Conservation (phyloP, 1,140 invertebrate genomes). For the Adoxophyes honmai region DNA sequence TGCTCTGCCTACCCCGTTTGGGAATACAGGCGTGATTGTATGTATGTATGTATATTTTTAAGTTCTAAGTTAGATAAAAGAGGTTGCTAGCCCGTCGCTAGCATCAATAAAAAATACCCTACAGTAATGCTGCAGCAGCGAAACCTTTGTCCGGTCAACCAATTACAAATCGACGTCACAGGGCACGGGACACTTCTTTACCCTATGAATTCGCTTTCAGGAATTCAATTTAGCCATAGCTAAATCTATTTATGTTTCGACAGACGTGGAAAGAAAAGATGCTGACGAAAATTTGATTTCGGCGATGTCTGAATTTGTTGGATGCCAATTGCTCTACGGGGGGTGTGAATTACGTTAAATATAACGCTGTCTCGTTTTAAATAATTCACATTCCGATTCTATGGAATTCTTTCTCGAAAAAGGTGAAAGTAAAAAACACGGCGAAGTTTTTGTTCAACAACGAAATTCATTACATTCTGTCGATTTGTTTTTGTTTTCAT, state of each 20-base stretch:
- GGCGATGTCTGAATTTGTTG: background rate
- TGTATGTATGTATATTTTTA: too few relatives aligned
- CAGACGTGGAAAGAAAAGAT: conserved; percentile 4
- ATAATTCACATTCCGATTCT: background rate
- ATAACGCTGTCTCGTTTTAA: background rate
- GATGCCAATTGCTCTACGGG: background rate
- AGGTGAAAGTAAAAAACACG: background rate
- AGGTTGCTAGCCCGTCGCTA: too few relatives aligned
- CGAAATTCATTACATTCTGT: background rate
- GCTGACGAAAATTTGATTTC: conserved; percentile 9
- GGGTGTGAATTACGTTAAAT: background rate
- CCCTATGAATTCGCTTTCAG: conserved; percentile 2
- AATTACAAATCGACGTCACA: background rate
- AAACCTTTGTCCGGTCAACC: background rate
- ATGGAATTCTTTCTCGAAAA: background rate
- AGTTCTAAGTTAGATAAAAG: too few relatives aligned
- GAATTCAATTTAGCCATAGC: conserved; percentile 6
- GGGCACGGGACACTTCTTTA: background rate
- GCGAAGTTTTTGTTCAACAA: background rate
- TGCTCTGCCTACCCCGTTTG: too few relatives aligned
- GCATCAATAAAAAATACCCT: too few relatives aligned
- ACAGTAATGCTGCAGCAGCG: too few relatives aligned
- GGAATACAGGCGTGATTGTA: too few relatives aligned
- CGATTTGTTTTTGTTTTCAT: too few relatives aligned
- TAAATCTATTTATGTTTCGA: conserved; percentile 12